Evolutionary conservation across 2,797 vertebrate genomes (phyloP).

Genomic region (Gouania willdenowi): DNA sequence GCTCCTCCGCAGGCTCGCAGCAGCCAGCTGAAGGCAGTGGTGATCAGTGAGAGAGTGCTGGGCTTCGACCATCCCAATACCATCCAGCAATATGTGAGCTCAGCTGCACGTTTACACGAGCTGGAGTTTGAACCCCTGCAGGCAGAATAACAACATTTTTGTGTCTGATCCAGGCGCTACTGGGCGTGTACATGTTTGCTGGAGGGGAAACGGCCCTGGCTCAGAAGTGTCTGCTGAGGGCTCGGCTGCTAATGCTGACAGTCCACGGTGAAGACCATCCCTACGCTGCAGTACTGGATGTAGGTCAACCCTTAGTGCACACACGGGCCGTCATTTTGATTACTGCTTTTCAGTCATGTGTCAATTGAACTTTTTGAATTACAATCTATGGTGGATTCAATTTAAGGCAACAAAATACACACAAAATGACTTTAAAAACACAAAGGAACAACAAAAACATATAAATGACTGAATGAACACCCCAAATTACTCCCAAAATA

Average conservation of each 20-base stretch:
- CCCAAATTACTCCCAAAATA: no score
- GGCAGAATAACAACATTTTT: background rate
- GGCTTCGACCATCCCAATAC: slow-evolving; percentile 82
- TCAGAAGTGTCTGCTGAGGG: slow-evolving; percentile 79
- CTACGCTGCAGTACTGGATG: slow-evolving; percentile 76
- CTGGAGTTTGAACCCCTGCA: background rate
- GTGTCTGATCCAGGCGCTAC: slow-evolving; percentile 58
- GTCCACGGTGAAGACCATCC: slow-evolving; percentile 82
- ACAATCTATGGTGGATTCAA: no score
- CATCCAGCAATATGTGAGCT: slow-evolving; percentile 82
- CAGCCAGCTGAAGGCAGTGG: slow-evolving; percentile 76
- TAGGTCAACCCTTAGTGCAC: no score
- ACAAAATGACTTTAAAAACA: background rate
- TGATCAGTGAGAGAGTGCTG: slow-evolving; percentile 79
- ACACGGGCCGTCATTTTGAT: no score
- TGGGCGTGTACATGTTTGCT: slow-evolving; percentile 76
- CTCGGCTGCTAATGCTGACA: slow-evolving; percentile 73
- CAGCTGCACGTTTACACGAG: background rate
- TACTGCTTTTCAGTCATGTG: no score
- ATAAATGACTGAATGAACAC: no score
- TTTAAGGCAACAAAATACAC: background rate
- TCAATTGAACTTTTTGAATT: no score
- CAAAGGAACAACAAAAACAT: background rate
- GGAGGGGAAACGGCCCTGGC: slow-evolving; percentile 76
- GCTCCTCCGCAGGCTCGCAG: slow-evolving; percentile 73